Evolutionary conservation across 1,140 invertebrate genomes (phyloP), one percentile per base, ranked within the genome.

Genomic region (Coptotermes formosanus): DNA sequence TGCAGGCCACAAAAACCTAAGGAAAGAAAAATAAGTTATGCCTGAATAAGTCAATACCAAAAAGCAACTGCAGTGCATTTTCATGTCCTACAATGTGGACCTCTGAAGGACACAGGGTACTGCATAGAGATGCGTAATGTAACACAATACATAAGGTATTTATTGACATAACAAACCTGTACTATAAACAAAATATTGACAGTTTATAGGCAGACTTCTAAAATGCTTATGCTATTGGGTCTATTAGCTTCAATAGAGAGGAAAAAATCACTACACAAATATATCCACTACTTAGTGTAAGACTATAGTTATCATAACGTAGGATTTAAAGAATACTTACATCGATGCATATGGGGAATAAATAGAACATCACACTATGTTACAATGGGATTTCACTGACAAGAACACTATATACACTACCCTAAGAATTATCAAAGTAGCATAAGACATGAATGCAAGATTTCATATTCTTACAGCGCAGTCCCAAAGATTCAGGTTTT

Each of bases 341-440:
- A 75, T n/a, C 64, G 25, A 75, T 30, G 64, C 7, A 25, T 75
- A 75, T 30, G n/a, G 64, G 14, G n/a, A 75, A 75, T 75, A 75
- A 75, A 75, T 75, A 75, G 3, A 75, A 75, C n/a, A n/a, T 75
- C 64, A 75, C 64, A 75, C n/a, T 75, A 75, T 75, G 64, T 75
- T 75, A 75, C 64, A 75, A 2, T 75, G 64, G 64, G 64, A 30
- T 75, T 75, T 75, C n/a, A 75, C n/a, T n/a, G 64, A 75, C n/a
- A 75, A 75, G n/a, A 30, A 30, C 64, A 75, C n/a, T 75, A 75
- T 75, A n/a, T 75, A 75, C 64, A 75, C 64, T 30, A 75, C 3
- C 8, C 64, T 75, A 75, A 30, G 64, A 75, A 75, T 75, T 75
- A 30, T 75, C 64, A 75, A 14, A 75, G 0, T 8, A 30, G 25